Base-by-base conservation (phyloP, 2,888 invertebrate genomes). In the Hypena proboscidalis region DNA sequence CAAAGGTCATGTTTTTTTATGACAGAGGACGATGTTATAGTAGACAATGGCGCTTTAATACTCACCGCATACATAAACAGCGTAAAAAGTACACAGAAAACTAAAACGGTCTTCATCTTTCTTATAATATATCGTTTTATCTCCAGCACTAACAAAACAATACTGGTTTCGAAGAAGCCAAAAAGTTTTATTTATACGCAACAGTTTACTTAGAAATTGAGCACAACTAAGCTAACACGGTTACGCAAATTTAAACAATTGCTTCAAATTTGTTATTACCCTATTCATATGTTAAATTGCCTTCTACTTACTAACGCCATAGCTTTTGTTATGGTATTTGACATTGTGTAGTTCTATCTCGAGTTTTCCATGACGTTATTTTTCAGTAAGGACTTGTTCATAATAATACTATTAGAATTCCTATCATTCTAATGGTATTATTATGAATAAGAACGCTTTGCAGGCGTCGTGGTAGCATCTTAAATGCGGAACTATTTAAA, bases 21-120 rank as follows among this genome's bases (percentile, higher is more conserved):
- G n/a, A n/a, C n/a, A n/a, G n/a, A n/a, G n/a, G n/a, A n/a, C n/a
- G n/a, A n/a, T n/a, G n/a, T n/a, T n/a, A n/a, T n/a, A n/a, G n/a
- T n/a, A n/a, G n/a, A n/a, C n/a, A n/a, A n/a, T n/a, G n/a, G n/a
- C n/a, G 7, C 7, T 2, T 21, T 3, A 23, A 10, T 30, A 48
- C 63, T 68, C 48, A 68, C 68, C 34, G 33, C 55, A n/a, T 21
- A 39, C 5, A 42, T 29, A 17, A 44, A 49, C 6, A 54, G 20
- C 15, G 47, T 35, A n/a, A 33, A 53, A 1, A 59, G 13, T 19
- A 58, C 31, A 17, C 47, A 5, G 11, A 45, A 15, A 27, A 41
- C 37, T 23, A 41, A 3, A n/a, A 51, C 3, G 11, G 17, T 38
- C 55, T 62, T 69, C 48, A 58, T 70, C 30, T 47, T 48, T 14